A percentile compares a stretch with the other conserved stretches of the same genome.
Evolutionary conservation across 1,140 invertebrate genomes (phyloP).

Genomic region (Polyergus mexicanus): DNA sequence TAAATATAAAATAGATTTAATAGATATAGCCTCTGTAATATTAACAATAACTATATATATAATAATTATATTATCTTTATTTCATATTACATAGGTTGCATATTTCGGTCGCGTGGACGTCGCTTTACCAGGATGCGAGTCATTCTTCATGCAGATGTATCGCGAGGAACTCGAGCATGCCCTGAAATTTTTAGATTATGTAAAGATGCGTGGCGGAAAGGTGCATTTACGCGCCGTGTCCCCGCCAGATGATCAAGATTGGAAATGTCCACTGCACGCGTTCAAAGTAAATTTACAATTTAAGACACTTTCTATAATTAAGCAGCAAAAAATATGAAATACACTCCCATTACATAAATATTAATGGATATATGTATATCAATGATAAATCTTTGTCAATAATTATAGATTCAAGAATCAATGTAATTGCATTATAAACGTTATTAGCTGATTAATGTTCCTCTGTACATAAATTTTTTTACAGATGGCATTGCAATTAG

Average conservation of each 20-base stretch:
- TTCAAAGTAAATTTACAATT: conserved; percentile 76
- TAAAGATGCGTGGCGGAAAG: conserved; percentile 79
- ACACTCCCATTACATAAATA: too few relatives aligned
- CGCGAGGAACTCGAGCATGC: conserved; percentile 80
- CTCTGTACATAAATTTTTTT: conserved; percentile 10
- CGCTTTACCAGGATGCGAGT: conserved; percentile 79
- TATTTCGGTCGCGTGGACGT: conserved; percentile 82
- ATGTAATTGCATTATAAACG: neutral
- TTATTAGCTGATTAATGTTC: neutral
- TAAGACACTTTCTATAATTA: neutral
- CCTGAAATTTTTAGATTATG: conserved; percentile 77
- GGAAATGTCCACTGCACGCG: conserved; percentile 81
- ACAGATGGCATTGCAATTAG: conserved; percentile 78
- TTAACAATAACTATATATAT: neutral
- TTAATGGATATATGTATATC: too few relatives aligned
- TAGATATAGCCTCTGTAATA: too few relatives aligned
- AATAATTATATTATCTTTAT: neutral
- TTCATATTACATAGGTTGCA: conserved; percentile 71
- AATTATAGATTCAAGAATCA: neutral
- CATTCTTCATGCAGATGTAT: conserved; percentile 82
- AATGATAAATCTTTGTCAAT: neutral
- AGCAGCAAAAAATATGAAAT: too few relatives aligned
- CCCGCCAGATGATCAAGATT: conserved; percentile 78
- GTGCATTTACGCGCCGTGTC: conserved; percentile 74
- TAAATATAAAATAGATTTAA: neutral